Evolutionary conservation across 2,888 invertebrate genomes (phyloP).

Genomic region (Octodonta nipae): DNA sequence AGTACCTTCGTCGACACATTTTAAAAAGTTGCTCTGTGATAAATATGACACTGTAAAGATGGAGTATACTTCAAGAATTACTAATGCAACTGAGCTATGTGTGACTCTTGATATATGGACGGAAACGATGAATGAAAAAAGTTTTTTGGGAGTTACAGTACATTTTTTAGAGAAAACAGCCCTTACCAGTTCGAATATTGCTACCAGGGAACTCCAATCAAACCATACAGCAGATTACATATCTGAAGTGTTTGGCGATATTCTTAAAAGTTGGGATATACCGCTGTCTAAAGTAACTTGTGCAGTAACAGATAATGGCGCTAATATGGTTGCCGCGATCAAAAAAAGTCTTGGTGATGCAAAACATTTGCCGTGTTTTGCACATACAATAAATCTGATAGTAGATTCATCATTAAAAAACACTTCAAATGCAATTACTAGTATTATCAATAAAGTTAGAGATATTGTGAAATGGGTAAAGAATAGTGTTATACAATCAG

Average conservation of each 20-base stretch:
- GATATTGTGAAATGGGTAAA: slow-evolving; percentile 5
- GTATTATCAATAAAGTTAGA: slow-evolving; percentile 3
- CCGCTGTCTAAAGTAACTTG: not conserved
- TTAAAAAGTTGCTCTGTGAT: slow-evolving; percentile 3
- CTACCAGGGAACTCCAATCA: slow-evolving; percentile 4
- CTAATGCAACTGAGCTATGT: slow-evolving; percentile 3
- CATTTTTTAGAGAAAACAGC: slow-evolving; percentile 4
- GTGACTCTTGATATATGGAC: slow-evolving; percentile 4
- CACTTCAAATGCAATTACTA: not conserved
- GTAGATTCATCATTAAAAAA: not conserved
- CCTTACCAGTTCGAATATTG: not conserved
- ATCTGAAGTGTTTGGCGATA: not conserved
- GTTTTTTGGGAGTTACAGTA: slow-evolving; percentile 5
- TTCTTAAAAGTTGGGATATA: not conserved
- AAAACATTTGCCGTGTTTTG: slow-evolving; percentile 1
- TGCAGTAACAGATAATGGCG: not conserved
- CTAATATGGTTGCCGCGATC: slow-evolving; percentile 1
- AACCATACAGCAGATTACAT: not conserved
- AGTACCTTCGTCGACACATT: slow-evolving; percentile 4
- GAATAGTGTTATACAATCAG: slow-evolving; percentile 5
- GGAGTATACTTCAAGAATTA: slow-evolving; percentile 2
- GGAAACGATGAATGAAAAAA: slow-evolving; percentile 3
- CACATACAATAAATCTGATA: not conserved
- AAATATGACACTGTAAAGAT: slow-evolving; percentile 4
- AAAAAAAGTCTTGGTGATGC: not conserved